Evolutionary conservation across 2,888 invertebrate species (phyloP), one percentile per base, ranked within the genome.

Genomic region (Sinohyriopsis cumingii): DNA sequence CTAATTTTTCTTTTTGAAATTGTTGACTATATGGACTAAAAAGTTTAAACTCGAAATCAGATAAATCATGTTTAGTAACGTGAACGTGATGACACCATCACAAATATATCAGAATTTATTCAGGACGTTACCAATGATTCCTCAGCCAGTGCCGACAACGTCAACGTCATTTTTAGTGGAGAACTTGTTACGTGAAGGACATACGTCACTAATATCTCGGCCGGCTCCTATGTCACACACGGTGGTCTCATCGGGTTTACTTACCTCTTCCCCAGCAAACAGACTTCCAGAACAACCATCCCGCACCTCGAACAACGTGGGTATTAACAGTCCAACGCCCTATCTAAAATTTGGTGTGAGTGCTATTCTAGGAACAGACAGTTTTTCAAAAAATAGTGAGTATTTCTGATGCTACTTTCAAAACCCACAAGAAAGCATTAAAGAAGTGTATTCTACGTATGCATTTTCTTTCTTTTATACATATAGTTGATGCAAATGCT

Each of bases 261-360:
- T n/a, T 22, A 18, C 22, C 45, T 18, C 33, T 25, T 64, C 5
- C 64, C 22, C 25, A 64, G 55, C 18, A 54, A 64, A 54, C 55
- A 28, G 53, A 25, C 55, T 28, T 53, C 64, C 64, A 55, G 15
- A 33, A 62, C 59, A 59, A 25, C 22, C 19, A 53, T 22, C 54
- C 45, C 18, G 45, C 45, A 18, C 54, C 62, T 5, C 54, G 19
- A 33, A 28, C 62, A 62, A 62, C 45, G 45, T 53, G n/a, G 62
- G 28, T 45, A 69, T 68, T 19, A 76, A 73, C 64, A 77, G 73
- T 57, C 74, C 78, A 18, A 81, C 84, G 22, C 87, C 87, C 12
- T 86, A 82, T 73, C 80, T 88, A 9, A 88, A 88, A 71, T 88
- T 88, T 69, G 87, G 88, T 15, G 84, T 88, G 56, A 88, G 79